Evolutionary conservation across 23 tunicate species (phyloP), one percentile per base, ranked within the genome.

Genomic region (Halocynthia roretzi): DNA sequence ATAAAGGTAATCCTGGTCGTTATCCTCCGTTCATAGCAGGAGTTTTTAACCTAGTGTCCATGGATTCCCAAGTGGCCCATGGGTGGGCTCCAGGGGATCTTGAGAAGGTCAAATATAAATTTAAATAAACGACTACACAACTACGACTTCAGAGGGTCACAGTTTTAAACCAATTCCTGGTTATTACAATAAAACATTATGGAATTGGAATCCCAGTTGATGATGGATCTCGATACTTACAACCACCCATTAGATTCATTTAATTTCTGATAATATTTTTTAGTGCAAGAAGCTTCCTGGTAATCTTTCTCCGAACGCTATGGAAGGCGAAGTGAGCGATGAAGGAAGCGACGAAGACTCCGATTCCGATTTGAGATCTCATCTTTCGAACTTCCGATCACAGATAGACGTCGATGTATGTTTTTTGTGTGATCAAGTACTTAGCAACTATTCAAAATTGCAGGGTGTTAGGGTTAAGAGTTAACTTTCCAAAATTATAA

Each of bases 281-380:
- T 73, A 88, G 95, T 84, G 96, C 70, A 81, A 89, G 63, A 89
- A 89, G 61, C 83, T 89, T 14, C 64, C 87, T n/a, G 76, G 52
- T 0, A 76, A 76, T 53, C 62, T 80, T 53, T 83, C 82, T 51
- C 84, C 87, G 9, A 57, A 61, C 17, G 78, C 77, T 71, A 83
- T 83, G 83, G 83, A 71, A 64, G 93, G 86, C 8, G 86, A 87
- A 53, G 93, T 87, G 20, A 81, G 86, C 71, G 51, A 84, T 5
- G 84, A 88, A n/a, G 65, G 61, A 49, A 83, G 86, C 71, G 93
- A 87, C 5, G 54, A 68, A 23, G 86, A 87, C 12, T 77, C 76
- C 31, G 66, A 78, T 5, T 53, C 10, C 11, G 76, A 76, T 31
- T 54, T 72, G 54, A 67, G 61, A 53, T 20, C 48, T 20, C 22